A percentile compares a stretch with the other conserved stretches of the same genome.
phyloP scores from a whole-genome alignment of 2,113 vertebrate species.

The Cercopithecus mona region DNA sequence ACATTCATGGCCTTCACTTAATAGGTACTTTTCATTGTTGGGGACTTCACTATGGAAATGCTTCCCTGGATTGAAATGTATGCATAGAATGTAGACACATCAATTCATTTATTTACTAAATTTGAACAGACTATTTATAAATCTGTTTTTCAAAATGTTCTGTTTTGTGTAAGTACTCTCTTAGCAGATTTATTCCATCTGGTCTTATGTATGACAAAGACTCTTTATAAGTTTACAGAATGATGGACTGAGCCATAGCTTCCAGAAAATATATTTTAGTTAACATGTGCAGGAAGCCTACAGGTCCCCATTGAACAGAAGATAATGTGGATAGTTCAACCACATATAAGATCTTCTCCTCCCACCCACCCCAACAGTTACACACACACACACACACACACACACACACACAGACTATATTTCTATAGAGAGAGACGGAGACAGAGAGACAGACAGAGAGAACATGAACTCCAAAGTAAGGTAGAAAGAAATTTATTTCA shows the following conservation, averaged over 20 bases:
- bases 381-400: neutral
- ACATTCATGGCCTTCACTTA: neutral
- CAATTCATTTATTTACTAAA: neutral
- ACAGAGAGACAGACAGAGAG: neutral
- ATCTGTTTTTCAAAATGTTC: neutral
- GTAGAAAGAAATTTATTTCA: neutral
- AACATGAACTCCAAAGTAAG: neutral
- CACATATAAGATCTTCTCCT: neutral
- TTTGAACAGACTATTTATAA: neutral
- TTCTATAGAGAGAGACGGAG: neutral
- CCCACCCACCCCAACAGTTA: neutral
- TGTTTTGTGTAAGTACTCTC: neutral
- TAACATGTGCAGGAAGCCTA: neutral
- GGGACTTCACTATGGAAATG: neutral
- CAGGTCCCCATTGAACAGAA: neutral
- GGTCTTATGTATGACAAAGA: neutral
- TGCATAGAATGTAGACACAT: neutral
- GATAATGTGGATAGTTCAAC: neutral
- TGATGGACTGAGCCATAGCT: neutral
- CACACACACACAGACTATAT: no score
- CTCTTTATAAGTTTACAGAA: neutral
- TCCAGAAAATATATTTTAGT: neutral
- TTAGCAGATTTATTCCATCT: slow-evolving; percentile 33
- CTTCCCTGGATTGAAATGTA: neutral
- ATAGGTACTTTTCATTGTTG: neutral